phyloP scores from a whole-genome alignment of 2,888 invertebrate genomes.

The Conomelus anceps region DNA sequence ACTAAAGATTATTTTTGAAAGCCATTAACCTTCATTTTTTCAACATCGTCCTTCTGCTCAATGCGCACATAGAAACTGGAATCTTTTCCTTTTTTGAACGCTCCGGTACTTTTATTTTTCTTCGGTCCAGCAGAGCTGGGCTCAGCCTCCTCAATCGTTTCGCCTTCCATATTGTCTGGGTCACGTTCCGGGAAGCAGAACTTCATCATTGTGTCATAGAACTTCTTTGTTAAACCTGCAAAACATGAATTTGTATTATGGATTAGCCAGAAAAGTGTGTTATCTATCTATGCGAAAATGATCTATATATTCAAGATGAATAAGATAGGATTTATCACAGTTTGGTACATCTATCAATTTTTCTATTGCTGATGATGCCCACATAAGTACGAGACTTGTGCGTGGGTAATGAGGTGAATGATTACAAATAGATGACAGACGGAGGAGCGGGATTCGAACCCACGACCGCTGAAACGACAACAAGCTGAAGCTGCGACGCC shows the following conservation, averaged over 20 bases:
- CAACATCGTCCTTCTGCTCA: conserved; percentile 86
- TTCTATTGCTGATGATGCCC: too few species aligned
- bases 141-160: conserved; percentile 52
- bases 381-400: too few species aligned
- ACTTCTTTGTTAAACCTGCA: conserved; percentile 81
- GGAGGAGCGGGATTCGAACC: too few species aligned
- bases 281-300: neutral
- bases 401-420: too few species aligned
- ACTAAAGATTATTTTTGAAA: neutral
- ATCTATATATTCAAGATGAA: neutral
- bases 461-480: too few species aligned
- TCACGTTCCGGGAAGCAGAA: conserved; percentile 96
- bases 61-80: conserved; percentile 87
- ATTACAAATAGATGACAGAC: too few species aligned
- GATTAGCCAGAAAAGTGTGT: neutral
- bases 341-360: too few species aligned
- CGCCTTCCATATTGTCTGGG: conserved; percentile 72
- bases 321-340: too few species aligned
- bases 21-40: conserved; percentile 78
- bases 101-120: conserved; percentile 43
- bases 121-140: conserved; percentile 40
- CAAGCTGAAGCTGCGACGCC: too few species aligned
- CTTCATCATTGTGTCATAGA: conserved; percentile 93
- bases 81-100: conserved; percentile 61
- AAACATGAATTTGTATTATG: conserved; percentile 12